Base-by-base conservation (phyloP, 2,113 vertebrate genomes). In the Glareola pratincola region DNA sequence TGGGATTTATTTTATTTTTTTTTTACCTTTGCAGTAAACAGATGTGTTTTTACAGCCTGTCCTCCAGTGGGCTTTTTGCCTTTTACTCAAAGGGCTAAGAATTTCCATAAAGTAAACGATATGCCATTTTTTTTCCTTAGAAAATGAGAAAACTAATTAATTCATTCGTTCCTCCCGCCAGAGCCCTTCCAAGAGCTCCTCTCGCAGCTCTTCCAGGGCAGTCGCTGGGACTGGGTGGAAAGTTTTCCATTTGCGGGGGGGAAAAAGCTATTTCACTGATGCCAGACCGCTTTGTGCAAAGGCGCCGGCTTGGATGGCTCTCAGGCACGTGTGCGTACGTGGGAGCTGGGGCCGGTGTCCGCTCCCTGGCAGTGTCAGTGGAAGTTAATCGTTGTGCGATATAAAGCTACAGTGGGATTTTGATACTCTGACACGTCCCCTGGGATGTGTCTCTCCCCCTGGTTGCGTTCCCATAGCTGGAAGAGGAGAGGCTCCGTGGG, bases 181-280 rank as follows among this genome's bases (percentile, higher is more conserved):
- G 36, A 60, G 18, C 14, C 24, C 27, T 45, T 48, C 36, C 39
- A 29, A 34, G 39, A 8, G 53, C 53, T 74, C 20, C 15, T 53
- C n/a, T 34, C 5, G 0, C 56, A 39, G 22, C 12, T 54, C 17
- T 71, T 73, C 57, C 1, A 0, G 4, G 36, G 20, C 18, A 8
- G 20, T 36, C 4, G 0, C 68, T 34, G 73, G 36, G 26, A 3
- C 23, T 13, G 45, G 29, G 32, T 26, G 59, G 45, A 30, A 59
- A 16, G 3, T 4, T 39, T 62, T 54, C 45, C 9, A 5, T 26
- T 8, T 34, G 20, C 5, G 27, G 27, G 26, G 26, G 14, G 20
- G 29, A 8, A 30, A 57, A n/a, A 67, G 51, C 34, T 9, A 14
- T n/a, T 86, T 57, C 13, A 0, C 14, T 47, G 51, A 1, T 39